Evolutionary conservation across 35 echinoderm and acorn worm genomes (phyloP).

Genomic region (Heliocidaris erythrogramma): DNA sequence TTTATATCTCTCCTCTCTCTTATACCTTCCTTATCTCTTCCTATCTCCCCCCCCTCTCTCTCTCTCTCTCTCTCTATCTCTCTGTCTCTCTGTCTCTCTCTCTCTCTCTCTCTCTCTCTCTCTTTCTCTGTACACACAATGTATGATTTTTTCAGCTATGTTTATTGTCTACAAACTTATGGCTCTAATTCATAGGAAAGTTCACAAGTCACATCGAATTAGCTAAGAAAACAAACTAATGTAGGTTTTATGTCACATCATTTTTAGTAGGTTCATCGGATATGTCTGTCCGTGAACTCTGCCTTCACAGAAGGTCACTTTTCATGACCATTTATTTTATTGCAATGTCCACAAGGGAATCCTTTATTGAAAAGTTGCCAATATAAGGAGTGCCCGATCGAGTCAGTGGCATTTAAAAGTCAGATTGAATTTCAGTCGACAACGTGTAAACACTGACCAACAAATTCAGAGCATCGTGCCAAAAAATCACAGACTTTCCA

Average conservation of each 20-base stretch:
- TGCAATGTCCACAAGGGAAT: not conserved
- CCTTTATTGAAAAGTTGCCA: not conserved
- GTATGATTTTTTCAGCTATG: no score
- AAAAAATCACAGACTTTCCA: not conserved
- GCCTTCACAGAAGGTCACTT: not conserved
- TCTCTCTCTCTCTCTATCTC: not conserved
- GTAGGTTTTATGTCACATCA: not conserved
- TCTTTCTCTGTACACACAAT: not conserved
- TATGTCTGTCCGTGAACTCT: not conserved
- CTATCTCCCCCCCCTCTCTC: not conserved
- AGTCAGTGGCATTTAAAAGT: not conserved
- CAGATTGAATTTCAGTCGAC: not conserved
- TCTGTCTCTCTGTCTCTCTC: not conserved
- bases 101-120: not conserved
- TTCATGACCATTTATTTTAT: not conserved
- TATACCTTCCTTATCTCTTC: not conserved
- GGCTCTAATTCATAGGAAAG: no score
- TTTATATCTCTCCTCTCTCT: not conserved
- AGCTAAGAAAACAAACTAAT: no score
- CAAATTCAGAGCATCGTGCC: not conserved
- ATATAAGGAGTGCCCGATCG: not conserved
- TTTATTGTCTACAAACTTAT: no score
- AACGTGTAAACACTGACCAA: not conserved
- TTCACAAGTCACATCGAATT: no score
- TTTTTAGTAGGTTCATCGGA: not conserved